Conservation (phyloP, 2,113 vertebrate genomes). For the Odocoileus hemionus region DNA sequence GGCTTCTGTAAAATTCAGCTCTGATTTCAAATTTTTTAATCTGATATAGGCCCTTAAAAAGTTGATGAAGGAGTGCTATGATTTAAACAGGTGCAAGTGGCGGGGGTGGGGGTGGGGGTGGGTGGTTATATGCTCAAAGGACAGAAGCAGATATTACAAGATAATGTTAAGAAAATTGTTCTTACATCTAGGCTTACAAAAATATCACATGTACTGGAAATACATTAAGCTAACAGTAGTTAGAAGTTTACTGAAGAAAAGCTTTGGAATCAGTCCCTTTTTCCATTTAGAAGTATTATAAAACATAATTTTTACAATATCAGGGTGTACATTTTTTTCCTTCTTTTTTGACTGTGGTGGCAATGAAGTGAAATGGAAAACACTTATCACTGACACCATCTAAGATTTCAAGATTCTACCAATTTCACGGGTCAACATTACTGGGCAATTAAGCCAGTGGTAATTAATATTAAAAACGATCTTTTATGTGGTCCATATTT, state of each 20-base stretch:
- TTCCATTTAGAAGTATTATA: neutral
- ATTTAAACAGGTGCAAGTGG: neutral
- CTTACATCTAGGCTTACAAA: neutral
- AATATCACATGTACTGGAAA: neutral
- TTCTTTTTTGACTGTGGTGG: neutral
- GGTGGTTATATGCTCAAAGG: neutral
- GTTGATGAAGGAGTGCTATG: neutral
- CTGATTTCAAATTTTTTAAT: neutral
- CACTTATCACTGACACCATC: neutral
- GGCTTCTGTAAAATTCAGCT: neutral
- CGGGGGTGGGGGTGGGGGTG: neutral
- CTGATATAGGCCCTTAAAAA: neutral
- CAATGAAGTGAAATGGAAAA: neutral
- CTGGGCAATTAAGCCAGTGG: neutral
- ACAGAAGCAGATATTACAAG: neutral
- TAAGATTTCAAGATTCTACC: constrained; percentile 13
- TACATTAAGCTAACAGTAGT: neutral
- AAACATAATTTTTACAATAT: neutral
- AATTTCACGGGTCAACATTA: neutral
- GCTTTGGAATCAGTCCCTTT: neutral
- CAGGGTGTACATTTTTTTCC: neutral
- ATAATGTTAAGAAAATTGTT: neutral
- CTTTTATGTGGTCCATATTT: neutral
- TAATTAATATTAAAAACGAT: neutral
- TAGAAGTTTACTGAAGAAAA: neutral